Percentiles rank a stretch among this genome's conserved stretches.
phyloP scores from a whole-genome alignment of 2,113 vertebrate species.

The Cyprinodon variegatus region DNA sequence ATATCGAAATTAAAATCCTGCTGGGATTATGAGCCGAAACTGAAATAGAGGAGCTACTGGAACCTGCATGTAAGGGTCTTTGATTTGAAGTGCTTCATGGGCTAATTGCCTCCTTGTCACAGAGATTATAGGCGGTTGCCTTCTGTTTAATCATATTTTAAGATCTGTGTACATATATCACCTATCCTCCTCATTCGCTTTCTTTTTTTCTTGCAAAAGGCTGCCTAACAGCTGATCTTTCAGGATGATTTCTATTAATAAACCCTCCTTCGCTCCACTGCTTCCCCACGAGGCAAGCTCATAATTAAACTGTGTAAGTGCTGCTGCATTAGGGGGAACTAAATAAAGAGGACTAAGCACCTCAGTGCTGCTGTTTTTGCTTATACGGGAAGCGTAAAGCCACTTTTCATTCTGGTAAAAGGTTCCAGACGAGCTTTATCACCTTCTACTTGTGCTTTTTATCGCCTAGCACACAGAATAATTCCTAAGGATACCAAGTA shows the following conservation, averaged over 20 bases:
- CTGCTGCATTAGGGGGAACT: constrained; percentile 31
- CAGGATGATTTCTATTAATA: constrained; percentile 61
- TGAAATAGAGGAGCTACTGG: constrained; percentile 25
- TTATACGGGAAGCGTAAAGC: constrained; percentile 36
- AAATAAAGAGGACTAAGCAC: constrained; percentile 47
- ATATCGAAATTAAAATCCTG: constrained; percentile 49
- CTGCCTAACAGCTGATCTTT: constrained; percentile 52
- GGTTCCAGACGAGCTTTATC: constrained; percentile 39
- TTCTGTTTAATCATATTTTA: constrained; percentile 45
- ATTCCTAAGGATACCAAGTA: constrained; percentile 14
- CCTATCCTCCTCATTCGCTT: not conserved
- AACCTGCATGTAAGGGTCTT: constrained; percentile 42
- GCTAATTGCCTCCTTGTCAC: constrained; percentile 48
- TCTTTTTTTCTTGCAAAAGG: constrained; percentile 23
- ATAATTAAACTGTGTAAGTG: constrained; percentile 65
- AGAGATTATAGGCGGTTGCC: constrained; percentile 27
- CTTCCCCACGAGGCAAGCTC: constrained; percentile 48
- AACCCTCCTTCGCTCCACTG: constrained; percentile 34
- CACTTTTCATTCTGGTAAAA: constrained; percentile 36
- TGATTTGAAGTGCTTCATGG: constrained; percentile 33
- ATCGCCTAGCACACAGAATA: not conserved
- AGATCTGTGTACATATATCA: constrained; percentile 25
- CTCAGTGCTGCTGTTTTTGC: constrained; percentile 36
- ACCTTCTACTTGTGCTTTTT: constrained; percentile 14
- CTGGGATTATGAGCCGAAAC: constrained; percentile 55